phyloP scores from a whole-genome alignment of 1,140 invertebrate species.

The Leguminivora glycinivorella region DNA sequence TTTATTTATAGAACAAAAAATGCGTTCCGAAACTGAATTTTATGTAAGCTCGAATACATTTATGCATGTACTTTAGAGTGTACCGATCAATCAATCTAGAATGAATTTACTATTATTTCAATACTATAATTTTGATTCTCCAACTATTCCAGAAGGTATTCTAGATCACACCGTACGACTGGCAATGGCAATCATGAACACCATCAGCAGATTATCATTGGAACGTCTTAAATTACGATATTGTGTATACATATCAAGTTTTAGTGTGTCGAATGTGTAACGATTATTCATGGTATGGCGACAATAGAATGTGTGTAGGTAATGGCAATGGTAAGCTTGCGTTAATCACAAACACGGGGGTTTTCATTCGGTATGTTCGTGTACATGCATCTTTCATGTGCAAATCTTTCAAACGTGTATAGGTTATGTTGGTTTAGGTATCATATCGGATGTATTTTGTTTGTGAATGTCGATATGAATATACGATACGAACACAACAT shows the following conservation, averaged over 20 bases:
- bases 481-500: slow-evolving; percentile 9
- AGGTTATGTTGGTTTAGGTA: not conserved
- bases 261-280: not conserved
- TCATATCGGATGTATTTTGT: not conserved
- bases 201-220: not conserved
- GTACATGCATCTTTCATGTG: slow-evolving; percentile 11
- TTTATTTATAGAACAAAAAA: too few species aligned
- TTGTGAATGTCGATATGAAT: not conserved
- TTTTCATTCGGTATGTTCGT: not conserved
- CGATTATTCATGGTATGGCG: not conserved
- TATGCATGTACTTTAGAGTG: too few species aligned
- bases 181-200: too few species aligned
- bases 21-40: too few species aligned
- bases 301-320: slow-evolving; percentile 15
- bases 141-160: too few species aligned
- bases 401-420: slow-evolving; percentile 20
- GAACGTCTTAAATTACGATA: not conserved
- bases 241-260: not conserved
- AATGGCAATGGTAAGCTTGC: slow-evolving; percentile 7
- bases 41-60: too few species aligned
- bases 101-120: too few species aligned
- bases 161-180: too few species aligned
- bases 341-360: slow-evolving; percentile 22
- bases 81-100: too few species aligned
- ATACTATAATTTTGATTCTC: too few species aligned